These are phyloP conservation scores for Drosophila bocqueti DNA, from an alignment of 1,140 invertebrate species.

Conservation along the genomic window DNA sequence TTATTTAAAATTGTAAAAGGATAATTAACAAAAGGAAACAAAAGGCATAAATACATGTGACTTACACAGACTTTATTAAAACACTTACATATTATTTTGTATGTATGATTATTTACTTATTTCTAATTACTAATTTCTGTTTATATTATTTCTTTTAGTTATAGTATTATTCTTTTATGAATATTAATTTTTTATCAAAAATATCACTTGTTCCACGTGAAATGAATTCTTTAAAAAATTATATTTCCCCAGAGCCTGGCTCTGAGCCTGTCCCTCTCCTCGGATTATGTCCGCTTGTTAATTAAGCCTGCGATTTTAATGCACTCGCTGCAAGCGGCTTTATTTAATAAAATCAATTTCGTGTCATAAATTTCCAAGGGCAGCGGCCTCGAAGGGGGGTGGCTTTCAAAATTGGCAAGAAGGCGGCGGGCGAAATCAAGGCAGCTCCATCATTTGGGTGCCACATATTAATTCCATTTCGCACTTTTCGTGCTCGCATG, in stretches of 20 bases:
- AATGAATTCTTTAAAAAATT: not conserved
- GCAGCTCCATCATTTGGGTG: conserved; percentile 71
- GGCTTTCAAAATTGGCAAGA: conserved; percentile 4
- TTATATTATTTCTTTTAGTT: not conserved
- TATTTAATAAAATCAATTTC: conserved; percentile 82
- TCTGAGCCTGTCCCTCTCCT: too few relatives aligned
- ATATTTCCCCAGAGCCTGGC: not conserved
- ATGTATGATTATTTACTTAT: not conserved
- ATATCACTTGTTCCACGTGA: not conserved
- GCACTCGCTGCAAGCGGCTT: conserved; percentile 61
- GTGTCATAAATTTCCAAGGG: conserved; percentile 69
- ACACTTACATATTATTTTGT: not conserved
- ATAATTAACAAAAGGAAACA: not conserved
- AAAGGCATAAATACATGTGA: too few relatives aligned
- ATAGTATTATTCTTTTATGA: not conserved
- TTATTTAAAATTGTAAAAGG: not conserved
- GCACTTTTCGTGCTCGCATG: conserved; percentile 60
- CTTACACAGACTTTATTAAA: not conserved
- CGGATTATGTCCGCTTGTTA: conserved; percentile 21
- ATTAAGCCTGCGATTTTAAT: conserved; percentile 67
- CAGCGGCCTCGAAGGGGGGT: not conserved
- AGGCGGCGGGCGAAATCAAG: conserved; percentile 9
- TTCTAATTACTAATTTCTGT: too few relatives aligned
- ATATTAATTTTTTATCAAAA: not conserved
- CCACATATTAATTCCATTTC: conserved; percentile 83